A percentile compares a stretch with the other conserved stretches of the same genome.
These are phyloP conservation scores for Corythaixoides concolor DNA, from an alignment of 2,113 vertebrate species.

Conservation along the genomic window DNA sequence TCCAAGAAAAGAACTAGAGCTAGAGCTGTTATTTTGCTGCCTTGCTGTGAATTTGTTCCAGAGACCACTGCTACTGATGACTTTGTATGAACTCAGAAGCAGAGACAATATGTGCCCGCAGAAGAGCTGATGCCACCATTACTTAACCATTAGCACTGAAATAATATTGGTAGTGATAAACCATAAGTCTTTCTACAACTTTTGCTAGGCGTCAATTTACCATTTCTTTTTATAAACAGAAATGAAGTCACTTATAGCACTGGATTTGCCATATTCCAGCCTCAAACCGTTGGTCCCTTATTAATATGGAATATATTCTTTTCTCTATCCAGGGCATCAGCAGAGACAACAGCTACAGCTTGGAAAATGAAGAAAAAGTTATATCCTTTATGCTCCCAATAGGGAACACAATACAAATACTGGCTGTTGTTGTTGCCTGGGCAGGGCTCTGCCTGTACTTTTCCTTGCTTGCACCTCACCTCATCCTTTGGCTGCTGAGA, in stretches of 20 bases:
- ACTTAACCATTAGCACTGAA: background rate
- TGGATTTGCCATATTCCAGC: background rate
- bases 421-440: background rate
- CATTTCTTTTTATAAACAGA: background rate
- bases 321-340: background rate
- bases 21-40: background rate
- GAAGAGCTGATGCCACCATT: background rate
- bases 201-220: background rate
- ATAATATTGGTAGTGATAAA: background rate
- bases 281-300: background rate
- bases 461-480: background rate
- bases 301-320: background rate
- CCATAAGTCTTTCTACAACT: background rate
- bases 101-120: background rate
- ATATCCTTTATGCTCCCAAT: background rate
- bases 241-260: background rate
- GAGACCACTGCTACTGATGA: background rate
- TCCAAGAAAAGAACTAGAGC: background rate
- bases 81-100: background rate
- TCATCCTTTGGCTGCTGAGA: background rate
- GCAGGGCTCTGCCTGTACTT: background rate
- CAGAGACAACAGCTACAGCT: background rate
- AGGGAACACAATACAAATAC: background rate
- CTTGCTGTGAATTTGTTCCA: background rate
- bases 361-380: background rate